Conservation (phyloP, 2,888 invertebrate species). For the Dorcus hopei region DNA sequence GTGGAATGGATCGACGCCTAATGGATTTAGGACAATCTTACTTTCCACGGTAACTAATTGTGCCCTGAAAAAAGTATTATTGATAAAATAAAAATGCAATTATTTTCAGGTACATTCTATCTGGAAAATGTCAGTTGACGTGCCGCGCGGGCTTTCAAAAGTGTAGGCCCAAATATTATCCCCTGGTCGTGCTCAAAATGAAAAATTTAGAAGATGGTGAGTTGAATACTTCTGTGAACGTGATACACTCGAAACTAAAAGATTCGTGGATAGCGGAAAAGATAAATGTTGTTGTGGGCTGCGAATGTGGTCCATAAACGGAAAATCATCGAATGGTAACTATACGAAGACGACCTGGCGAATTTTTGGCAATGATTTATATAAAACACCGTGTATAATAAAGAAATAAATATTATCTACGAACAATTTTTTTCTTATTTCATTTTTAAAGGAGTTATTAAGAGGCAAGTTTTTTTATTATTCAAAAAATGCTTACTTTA, state of each 20-base stretch:
- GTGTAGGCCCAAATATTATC: conserved; percentile 39
- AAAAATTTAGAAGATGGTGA: conserved; percentile 20
- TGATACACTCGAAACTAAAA: conserved; percentile 34
- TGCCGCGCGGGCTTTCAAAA: conserved; percentile 33
- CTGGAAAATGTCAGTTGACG: conserved; percentile 38
- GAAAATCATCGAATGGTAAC: conserved; percentile 2
- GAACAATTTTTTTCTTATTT: neutral
- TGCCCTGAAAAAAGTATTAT: too few species aligned
- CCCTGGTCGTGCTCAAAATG: conserved; percentile 40
- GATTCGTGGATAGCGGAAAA: conserved; percentile 41
- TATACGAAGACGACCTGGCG: neutral
- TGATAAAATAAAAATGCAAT: too few species aligned
- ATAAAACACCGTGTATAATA: neutral
- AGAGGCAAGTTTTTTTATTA: neutral
- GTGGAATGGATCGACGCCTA: conserved; percentile 31
- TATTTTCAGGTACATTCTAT: conserved; percentile 36
- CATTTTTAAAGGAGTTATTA: neutral
- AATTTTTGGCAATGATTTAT: too few species aligned
- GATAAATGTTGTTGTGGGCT: conserved; percentile 43
- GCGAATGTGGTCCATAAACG: conserved; percentile 40
- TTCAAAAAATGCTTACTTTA: conserved; percentile 50
- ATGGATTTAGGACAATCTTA: conserved; percentile 37
- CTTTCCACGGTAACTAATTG: conserved; percentile 36
- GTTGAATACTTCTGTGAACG: conserved; percentile 18
- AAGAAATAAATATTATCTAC: conserved; percentile 1